Percentiles rank a stretch among this genome's conserved stretches.
phyloP scores from a whole-genome alignment of 2,797 vertebrate species.

The Lagocephalus sceleratus region DNA sequence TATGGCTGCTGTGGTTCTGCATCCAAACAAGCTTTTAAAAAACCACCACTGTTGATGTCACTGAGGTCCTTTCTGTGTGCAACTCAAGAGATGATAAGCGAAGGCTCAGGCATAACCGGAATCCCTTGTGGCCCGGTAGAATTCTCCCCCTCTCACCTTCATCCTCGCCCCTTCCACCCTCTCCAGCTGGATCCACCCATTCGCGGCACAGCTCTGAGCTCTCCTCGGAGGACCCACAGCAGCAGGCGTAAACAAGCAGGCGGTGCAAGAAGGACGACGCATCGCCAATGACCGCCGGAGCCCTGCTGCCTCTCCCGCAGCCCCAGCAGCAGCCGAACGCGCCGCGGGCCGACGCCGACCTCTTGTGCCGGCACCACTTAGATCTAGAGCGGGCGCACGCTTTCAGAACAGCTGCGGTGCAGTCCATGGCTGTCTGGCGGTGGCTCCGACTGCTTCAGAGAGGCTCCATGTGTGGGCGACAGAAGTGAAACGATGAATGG shows the following conservation, averaged over 20 bases:
- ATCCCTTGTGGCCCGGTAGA: not conserved
- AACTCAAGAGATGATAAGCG: not conserved
- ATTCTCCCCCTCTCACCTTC: slow-evolving; percentile 45
- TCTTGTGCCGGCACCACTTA: slow-evolving; percentile 45
- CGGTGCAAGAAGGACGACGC: slow-evolving; percentile 49
- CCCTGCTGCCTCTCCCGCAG: slow-evolving; percentile 16
- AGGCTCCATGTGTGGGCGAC: slow-evolving; percentile 31
- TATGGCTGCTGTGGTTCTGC: no score
- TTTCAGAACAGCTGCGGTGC: slow-evolving; percentile 63
- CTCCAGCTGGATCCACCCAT: slow-evolving; percentile 31
- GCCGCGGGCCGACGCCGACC: slow-evolving; percentile 19
- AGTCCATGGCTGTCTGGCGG: slow-evolving; percentile 52
- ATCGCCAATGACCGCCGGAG: slow-evolving; percentile 12
- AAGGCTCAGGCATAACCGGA: not conserved
- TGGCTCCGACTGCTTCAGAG: slow-evolving; percentile 34
- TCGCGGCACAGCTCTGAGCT: slow-evolving; percentile 42
- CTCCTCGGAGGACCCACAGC: slow-evolving; percentile 44
- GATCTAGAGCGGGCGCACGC: slow-evolving; percentile 51
- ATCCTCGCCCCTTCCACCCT: slow-evolving; percentile 33
- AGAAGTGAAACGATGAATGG: slow-evolving; percentile 10
- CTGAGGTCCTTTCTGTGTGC: not conserved
- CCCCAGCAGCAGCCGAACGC: slow-evolving; percentile 25
- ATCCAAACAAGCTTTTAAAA: no score
- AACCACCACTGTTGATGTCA: no score
- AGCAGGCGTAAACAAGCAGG: slow-evolving; percentile 46